Base-by-base conservation (phyloP, 2,888 invertebrate genomes). In the Dicyrtomina minuta region DNA sequence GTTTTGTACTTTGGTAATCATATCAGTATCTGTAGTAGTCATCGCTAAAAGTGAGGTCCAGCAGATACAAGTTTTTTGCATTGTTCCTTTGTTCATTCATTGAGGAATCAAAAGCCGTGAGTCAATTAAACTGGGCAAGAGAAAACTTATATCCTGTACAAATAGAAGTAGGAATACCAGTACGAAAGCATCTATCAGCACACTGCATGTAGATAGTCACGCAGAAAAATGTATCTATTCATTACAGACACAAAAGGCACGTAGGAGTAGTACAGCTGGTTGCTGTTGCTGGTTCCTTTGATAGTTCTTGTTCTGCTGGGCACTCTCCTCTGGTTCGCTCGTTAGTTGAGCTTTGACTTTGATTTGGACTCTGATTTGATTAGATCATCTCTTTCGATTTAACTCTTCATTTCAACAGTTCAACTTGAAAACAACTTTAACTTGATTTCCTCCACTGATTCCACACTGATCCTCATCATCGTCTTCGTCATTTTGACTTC, bases 71-170 rank as follows among this genome's bases (percentile, higher is more conserved):
- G 46, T 46, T 46, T 4, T 15, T 26, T n/a, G n/a, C n/a, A n/a
- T n/a, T 41, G 22, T 60, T 41, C 43, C 43, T 43, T 60, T 60
- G 59, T 60, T 60, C 59, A 60, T 20, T 60, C 41, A 60, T 60
- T 60, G 20, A 43, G 43, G 10, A 13, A 4, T 10, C 8, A 43
- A 43, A 43, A 17, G 4, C 24, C 41, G 41, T 60, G n/a, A n/a
- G 59, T 43, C 43, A 60, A 60, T 60, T 60, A 60, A 22, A 58
- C 27, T 15, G 3, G 3, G 33, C 4, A 33, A 33, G 33, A 33
- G n/a, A 33, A 8, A 33, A 33, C 33, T 33, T 33, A 33, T 33
- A 33, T 33, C 3, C 3, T 33, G 33, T 33, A 33, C 51, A 17
- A 17, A 17, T 13, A 20, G 24, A 17, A 17, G 6, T 13, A 20